Percentiles rank a stretch among this genome's conserved stretches.
Conservation (phyloP, 2,797 vertebrate genomes). For the Sebastes trivittatus region DNA sequence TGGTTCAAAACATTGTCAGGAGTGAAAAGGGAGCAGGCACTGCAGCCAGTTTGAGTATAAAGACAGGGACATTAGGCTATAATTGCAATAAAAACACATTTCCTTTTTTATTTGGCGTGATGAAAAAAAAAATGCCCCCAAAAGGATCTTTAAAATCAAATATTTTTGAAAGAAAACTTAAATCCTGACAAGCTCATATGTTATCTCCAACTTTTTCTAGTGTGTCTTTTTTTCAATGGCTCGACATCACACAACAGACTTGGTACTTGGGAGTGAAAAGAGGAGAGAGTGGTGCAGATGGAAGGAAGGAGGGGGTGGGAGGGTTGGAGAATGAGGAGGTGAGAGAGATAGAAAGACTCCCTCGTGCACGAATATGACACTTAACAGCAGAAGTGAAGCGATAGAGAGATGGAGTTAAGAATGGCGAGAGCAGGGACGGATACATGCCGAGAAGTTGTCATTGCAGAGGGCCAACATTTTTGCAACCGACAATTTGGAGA, state of each 20-base stretch:
- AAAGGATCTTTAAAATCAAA: neutral
- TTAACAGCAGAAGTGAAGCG: slow-evolving; percentile 40
- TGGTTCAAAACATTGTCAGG: slow-evolving; percentile 18
- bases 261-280: slow-evolving; percentile 85
- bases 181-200: neutral
- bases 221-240: slow-evolving; percentile 75
- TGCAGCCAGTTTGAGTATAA: neutral
- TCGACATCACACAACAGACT: slow-evolving; percentile 89
- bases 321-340: neutral
- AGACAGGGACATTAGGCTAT: neutral
- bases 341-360: slow-evolving; percentile 23
- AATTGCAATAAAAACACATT: neutral
- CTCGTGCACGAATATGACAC: slow-evolving; percentile 8
- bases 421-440: slow-evolving; percentile 2
- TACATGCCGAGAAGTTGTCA: slow-evolving; percentile 26
- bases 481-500: slow-evolving; percentile 54
- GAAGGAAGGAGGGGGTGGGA: slow-evolving; percentile 30
- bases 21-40: slow-evolving; percentile 10
- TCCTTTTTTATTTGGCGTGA: neutral
- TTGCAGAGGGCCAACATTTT: slow-evolving; percentile 26
- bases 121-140: neutral
- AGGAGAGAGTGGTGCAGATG: slow-evolving; percentile 71
- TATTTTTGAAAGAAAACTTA: neutral
- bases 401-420: slow-evolving; percentile 13
- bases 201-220: neutral